These are phyloP conservation scores for Pachypeltis micranthus DNA, from an alignment of 1,140 invertebrate species.

Conservation along the genomic window DNA sequence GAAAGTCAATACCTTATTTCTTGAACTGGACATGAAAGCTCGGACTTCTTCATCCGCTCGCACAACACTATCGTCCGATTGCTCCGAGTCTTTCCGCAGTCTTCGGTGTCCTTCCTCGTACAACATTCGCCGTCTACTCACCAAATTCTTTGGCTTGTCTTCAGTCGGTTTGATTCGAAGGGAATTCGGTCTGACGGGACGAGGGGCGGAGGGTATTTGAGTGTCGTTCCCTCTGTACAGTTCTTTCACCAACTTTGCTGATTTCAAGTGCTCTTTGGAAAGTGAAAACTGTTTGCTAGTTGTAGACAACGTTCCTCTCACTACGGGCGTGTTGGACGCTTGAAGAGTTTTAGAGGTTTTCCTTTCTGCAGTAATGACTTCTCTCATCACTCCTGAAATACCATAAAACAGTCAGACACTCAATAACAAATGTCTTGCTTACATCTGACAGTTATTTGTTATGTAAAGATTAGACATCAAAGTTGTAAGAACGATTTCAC, in stretches of 20 bases:
- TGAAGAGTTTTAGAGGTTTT: neutral
- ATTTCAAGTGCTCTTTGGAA: slow-evolving; percentile 17
- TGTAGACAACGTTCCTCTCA: neutral
- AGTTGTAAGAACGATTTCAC: too few species aligned
- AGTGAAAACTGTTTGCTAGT: slow-evolving; percentile 15
- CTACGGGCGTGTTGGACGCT: neutral
- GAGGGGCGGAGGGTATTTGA: neutral
- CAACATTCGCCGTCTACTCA: neutral
- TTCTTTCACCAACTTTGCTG: slow-evolving; percentile 15
- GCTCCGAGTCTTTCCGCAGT: slow-evolving; percentile 8
- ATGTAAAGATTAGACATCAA: too few species aligned
- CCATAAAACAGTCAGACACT: too few species aligned
- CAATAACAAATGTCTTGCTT: too few species aligned
- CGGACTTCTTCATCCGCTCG: slow-evolving; percentile 19
- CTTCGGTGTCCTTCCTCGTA: neutral
- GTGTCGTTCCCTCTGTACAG: slow-evolving; percentile 3
- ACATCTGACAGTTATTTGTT: too few species aligned
- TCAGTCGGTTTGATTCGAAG: neutral
- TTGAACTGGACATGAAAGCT: slow-evolving; percentile 25
- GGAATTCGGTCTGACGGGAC: too few species aligned
- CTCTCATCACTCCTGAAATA: too few species aligned
- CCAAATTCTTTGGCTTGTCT: neutral
- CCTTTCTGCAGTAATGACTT: too few species aligned
- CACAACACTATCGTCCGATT: slow-evolving; percentile 13
- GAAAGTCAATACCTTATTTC: slow-evolving; percentile 32